These are phyloP conservation scores for Rynchops niger DNA, from an alignment of 2,113 vertebrate species.

Conservation along the genomic window DNA sequence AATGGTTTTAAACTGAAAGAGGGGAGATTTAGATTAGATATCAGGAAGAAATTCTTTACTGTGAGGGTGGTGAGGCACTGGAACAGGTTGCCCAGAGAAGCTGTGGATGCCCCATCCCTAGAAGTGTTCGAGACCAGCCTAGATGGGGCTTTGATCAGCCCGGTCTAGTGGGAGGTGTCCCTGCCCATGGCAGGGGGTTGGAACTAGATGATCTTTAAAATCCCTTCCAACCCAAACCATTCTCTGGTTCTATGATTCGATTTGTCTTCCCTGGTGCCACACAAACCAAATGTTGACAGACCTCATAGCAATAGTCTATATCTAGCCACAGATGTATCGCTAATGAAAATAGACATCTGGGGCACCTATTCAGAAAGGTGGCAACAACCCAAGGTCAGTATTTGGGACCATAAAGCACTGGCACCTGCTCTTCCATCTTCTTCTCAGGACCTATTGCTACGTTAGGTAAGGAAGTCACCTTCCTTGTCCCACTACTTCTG, in stretches of 20 bases:
- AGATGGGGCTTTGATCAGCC: too few species aligned
- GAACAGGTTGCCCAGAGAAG: too few species aligned
- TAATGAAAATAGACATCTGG: background rate
- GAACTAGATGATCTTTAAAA: too few species aligned
- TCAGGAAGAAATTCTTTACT: too few species aligned
- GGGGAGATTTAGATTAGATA: too few species aligned
- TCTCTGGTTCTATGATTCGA: background rate
- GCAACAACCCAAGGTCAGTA: background rate
- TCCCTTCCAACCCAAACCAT: too few species aligned
- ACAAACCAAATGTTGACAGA: background rate
- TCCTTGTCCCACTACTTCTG: background rate
- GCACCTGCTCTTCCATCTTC: background rate
- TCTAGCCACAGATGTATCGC: accelerated
- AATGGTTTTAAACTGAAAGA: too few species aligned
- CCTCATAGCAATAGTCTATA: background rate
- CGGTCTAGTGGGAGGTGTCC: too few species aligned
- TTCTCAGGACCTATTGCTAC: background rate
- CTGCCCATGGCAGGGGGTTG: too few species aligned
- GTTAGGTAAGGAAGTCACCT: background rate
- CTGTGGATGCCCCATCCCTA: too few species aligned
- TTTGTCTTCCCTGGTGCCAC: background rate
- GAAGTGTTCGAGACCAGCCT: too few species aligned
- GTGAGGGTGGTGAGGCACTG: too few species aligned
- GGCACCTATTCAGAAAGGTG: background rate
- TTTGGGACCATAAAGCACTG: background rate